Percentiles rank a stretch among this genome's conserved stretches.
phyloP scores from a whole-genome alignment of 1,140 invertebrate species.

The Trinorchestia longiramus region DNA sequence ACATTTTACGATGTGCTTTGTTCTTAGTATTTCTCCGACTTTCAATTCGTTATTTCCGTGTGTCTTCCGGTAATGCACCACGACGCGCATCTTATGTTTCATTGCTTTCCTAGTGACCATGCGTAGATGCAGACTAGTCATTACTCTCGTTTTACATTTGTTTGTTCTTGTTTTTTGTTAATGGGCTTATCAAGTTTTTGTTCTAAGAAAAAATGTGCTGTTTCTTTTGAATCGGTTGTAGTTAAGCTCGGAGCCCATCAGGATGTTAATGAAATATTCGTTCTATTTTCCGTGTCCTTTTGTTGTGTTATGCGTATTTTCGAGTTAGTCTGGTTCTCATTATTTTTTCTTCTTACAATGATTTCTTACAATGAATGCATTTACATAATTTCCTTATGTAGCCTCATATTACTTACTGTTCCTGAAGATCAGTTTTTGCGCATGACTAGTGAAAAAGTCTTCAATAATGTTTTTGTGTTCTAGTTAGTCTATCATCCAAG shows the following conservation, averaged over 20 bases:
- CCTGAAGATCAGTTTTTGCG: neutral
- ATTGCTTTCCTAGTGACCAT: neutral
- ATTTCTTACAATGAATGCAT: neutral
- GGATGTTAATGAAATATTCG: neutral
- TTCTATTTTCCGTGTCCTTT: neutral
- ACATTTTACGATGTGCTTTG: neutral
- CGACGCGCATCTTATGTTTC: neutral
- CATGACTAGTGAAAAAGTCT: neutral
- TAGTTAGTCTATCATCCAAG: neutral
- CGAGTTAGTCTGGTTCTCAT: neutral
- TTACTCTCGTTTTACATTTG: neutral
- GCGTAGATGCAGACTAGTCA: neutral
- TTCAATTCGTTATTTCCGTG: neutral
- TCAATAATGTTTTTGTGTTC: neutral
- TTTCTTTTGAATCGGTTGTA: neutral
- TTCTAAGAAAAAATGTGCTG: neutral
- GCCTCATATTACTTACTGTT: neutral
- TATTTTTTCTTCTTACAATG: neutral
- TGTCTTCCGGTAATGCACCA: neutral
- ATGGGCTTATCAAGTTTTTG: neutral
- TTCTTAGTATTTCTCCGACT: neutral
- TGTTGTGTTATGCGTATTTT: neutral
- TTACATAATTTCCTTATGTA: neutral
- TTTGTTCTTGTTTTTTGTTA: neutral
- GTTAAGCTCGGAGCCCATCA: neutral